Evolutionary conservation across 2,113 vertebrate genomes (phyloP).

Genomic region (Hirundichthys speculiger): DNA sequence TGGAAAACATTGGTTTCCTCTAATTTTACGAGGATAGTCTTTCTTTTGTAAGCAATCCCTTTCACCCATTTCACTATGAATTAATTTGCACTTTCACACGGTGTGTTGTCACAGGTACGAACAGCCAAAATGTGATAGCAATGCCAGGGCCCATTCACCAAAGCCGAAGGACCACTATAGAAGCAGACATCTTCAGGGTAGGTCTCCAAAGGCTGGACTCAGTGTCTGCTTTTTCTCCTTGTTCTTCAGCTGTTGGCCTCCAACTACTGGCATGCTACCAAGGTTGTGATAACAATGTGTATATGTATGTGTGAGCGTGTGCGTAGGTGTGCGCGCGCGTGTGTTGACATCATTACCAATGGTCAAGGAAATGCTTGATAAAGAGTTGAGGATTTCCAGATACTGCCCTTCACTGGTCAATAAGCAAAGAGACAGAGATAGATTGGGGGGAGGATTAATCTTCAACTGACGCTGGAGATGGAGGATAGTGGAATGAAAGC

Average conservation of each 20-base stretch:
- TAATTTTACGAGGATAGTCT: constrained; percentile 40
- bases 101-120: constrained; percentile 84
- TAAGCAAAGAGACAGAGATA: constrained; percentile 52
- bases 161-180: constrained; percentile 90
- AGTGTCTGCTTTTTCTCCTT: constrained; percentile 28
- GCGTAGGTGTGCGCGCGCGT: too few relatives aligned
- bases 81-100: constrained; percentile 7
- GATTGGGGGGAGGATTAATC: constrained; percentile 52
- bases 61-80: constrained; percentile 12
- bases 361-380: constrained; percentile 63
- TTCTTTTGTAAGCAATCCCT: constrained; percentile 22
- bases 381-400: constrained; percentile 72
- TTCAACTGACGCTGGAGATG: constrained; percentile 55
- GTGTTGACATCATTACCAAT: constrained; percentile 58
- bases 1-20: constrained; percentile 43
- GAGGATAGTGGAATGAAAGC: constrained; percentile 60
- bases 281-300: constrained; percentile 46
- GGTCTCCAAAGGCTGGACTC: constrained; percentile 49
- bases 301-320: too few relatives aligned
- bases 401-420: constrained; percentile 50
- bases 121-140: constrained; percentile 93
- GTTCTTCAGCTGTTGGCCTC: constrained; percentile 23
- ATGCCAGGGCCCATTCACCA: constrained; percentile 90
- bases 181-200: constrained; percentile 93
- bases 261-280: constrained; percentile 22